These are phyloP conservation scores for Solenopsis invicta DNA, from an alignment of 1,140 invertebrate genomes.

Conservation along the genomic window DNA sequence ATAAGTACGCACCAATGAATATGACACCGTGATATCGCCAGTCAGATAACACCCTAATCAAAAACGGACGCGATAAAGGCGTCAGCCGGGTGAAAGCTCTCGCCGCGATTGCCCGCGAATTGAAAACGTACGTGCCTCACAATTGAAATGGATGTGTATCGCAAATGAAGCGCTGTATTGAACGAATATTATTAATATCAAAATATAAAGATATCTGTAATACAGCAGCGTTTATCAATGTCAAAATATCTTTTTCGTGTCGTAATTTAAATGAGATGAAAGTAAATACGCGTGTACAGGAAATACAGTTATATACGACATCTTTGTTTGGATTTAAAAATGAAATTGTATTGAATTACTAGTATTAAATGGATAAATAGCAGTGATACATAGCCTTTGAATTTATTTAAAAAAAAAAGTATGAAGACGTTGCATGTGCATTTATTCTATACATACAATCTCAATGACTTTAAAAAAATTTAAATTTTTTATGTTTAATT, in stretches of 20 bases:
- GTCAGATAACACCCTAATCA: conserved; percentile 60
- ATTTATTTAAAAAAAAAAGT: background rate
- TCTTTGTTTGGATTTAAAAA: conserved; percentile 2
- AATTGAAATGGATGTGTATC: conserved; percentile 19
- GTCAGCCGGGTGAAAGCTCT: conserved; percentile 37
- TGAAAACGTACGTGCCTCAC: conserved; percentile 3
- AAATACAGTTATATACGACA: background rate
- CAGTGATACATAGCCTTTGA: conserved; percentile 4
- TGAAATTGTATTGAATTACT: background rate
- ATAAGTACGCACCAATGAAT: conserved; percentile 46
- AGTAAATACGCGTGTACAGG: background rate
- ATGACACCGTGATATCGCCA: conserved; percentile 64
- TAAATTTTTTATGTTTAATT: background rate
- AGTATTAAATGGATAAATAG: background rate
- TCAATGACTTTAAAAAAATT: background rate
- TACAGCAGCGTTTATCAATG: background rate
- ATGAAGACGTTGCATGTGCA: background rate
- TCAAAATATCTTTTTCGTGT: background rate
- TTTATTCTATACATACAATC: background rate
- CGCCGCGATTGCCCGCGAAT: conserved; percentile 7
- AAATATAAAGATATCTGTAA: background rate
- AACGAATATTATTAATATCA: conserved; percentile 7
- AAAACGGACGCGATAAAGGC: conserved; percentile 44
- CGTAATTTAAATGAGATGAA: background rate
- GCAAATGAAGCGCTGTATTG: background rate